Conservation (phyloP, 1,140 invertebrate species). For the Phocides pigmalion region DNA sequence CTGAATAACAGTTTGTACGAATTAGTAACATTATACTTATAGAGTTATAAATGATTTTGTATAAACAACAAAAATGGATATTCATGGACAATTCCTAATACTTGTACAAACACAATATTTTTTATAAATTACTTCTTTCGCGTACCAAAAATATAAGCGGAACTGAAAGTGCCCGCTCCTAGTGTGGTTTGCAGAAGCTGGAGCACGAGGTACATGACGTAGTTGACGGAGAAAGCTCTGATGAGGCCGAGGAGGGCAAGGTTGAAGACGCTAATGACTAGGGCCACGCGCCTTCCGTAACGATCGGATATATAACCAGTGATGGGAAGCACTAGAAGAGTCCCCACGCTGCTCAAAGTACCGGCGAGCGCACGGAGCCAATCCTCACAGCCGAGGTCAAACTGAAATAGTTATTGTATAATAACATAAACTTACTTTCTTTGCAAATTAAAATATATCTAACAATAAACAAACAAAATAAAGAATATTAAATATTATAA, state of each 20-base stretch:
- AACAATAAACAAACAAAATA: too few species aligned
- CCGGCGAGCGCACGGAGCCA: conserved; percentile 65
- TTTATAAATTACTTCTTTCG: too few species aligned
- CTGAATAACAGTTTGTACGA: too few species aligned
- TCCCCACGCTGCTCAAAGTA: conserved; percentile 65
- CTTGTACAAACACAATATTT: too few species aligned
- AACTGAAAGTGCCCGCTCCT: conserved; percentile 73
- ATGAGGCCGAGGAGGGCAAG: conserved; percentile 85
- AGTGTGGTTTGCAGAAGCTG: conserved; percentile 87
- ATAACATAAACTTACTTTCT: too few species aligned
- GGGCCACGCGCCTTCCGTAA: conserved; percentile 85
- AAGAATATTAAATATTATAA: too few species aligned
- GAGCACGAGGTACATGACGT: conserved; percentile 86
- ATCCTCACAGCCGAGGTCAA: conserved; percentile 66
- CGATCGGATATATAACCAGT: conserved; percentile 71
- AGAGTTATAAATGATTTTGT: too few species aligned
- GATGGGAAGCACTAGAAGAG: conserved; percentile 64
- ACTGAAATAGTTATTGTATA: conserved; percentile 49
- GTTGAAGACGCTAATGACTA: conserved; percentile 86
- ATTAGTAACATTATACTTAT: too few species aligned
- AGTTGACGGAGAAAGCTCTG: conserved; percentile 87
- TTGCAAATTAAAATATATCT: too few species aligned
- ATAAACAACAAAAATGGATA: too few species aligned
- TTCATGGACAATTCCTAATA: too few species aligned
- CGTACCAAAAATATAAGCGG: conserved; percentile 74